Evolutionary conservation across 2,797 vertebrate species (phyloP), one percentile per base, ranked within the genome.

Genomic region (Falco biarmicus): DNA sequence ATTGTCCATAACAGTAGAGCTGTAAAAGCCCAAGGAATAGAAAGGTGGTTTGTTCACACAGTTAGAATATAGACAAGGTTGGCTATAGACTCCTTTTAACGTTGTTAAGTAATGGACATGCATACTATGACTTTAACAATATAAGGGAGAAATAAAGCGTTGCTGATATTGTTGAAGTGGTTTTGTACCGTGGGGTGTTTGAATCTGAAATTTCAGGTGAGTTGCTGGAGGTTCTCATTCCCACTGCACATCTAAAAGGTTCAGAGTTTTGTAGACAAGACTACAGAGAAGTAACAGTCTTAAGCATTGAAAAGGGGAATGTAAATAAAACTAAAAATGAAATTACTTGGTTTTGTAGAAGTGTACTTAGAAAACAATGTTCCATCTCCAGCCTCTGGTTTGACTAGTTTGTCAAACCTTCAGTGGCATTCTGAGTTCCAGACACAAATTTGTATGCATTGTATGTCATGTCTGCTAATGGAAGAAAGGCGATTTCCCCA

Each of bases 131-230:
- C 21, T 66, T 66, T 68, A 83, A n/a, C 8, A 84, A 17, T 2
- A 5, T 13, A 47, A 76, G 13, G 32, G 13, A 64, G 43, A 84
- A 57, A n/a, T 34, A 20, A 74, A 41, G 2, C 24, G 9, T 60
- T 74, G 26, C 12, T 15, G 28, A 5, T 78, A 31, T 77, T 59
- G 9, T 48, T 77, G 60, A 60, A 56, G 16, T 22, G 26, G 4
- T 43, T 88, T 54, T 70, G 16, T 69, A 43, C 5, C 0, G 0
- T n/a, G 15, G 1, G 2, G 3, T 59, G 15, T 50, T 84, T 73
- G 22, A 77, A 47, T 80, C 12, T 85, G 65, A 75, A 88, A 69
- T 65, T 65, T 73, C 57, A 66, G 24, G 10, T 18, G 53, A 64
- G 7, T 41, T 89, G 8, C n/a, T 89, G 77, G 3, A 80, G 29